Evolutionary conservation across 2,888 invertebrate genomes (phyloP).

Genomic region (Adela reaumurella): DNA sequence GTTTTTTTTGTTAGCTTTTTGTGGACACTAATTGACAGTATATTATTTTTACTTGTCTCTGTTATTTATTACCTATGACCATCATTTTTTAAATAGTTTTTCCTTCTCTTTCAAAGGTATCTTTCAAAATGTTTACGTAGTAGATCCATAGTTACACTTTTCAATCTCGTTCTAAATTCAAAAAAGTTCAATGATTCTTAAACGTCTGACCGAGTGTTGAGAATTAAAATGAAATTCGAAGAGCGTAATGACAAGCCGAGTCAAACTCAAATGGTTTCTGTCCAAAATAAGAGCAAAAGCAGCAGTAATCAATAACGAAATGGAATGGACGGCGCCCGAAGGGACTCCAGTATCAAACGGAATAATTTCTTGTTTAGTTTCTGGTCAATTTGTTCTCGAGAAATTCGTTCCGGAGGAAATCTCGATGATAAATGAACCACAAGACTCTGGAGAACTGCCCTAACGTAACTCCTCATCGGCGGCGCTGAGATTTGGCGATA

Average conservation of each 20-base stretch:
- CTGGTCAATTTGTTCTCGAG: not conserved
- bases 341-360: not conserved
- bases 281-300: not conserved
- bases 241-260: not conserved
- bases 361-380: not conserved
- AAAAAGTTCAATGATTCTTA: too few species aligned
- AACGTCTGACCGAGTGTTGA: not conserved
- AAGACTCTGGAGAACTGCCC: too few species aligned
- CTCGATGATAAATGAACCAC: too few species aligned
- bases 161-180: too few species aligned
- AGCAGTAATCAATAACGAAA: not conserved
- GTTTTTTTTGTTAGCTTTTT: too few species aligned
- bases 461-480: slow-evolving; percentile 33
- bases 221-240: not conserved
- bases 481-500: slow-evolving; percentile 16
- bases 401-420: not conserved
- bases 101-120: too few species aligned
- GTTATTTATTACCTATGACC: too few species aligned
- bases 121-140: too few species aligned
- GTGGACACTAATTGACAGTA: too few species aligned
- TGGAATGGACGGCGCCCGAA: not conserved
- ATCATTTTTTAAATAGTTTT: too few species aligned
- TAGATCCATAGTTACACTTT: too few species aligned
- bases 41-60: too few species aligned
- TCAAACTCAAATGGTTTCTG: not conserved